A percentile compares a stretch with the other conserved stretches of the same genome.
Evolutionary conservation across 1,140 invertebrate species (phyloP).

Genomic region (Araneus ventricosus): DNA sequence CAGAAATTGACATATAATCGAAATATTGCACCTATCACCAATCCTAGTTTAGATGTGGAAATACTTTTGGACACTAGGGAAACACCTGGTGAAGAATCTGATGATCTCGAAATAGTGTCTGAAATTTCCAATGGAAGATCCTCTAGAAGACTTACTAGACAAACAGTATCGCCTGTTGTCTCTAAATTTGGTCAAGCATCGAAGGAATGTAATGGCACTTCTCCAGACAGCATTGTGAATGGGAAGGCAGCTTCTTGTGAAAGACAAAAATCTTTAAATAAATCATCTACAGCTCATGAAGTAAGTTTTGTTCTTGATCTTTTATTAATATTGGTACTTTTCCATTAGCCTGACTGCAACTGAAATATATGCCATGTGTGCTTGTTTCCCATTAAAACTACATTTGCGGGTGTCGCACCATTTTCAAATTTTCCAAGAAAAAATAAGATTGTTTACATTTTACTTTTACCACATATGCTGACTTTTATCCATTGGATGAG

Average conservation of each 20-base stretch:
- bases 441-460: too few relatives aligned
- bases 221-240: neutral
- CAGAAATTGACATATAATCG: neutral
- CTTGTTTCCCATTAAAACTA: too few relatives aligned
- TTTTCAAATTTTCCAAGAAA: too few relatives aligned
- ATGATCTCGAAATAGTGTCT: slow-evolving; percentile 11
- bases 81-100: neutral
- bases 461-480: too few relatives aligned
- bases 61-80: neutral
- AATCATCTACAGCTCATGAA: slow-evolving; percentile 6
- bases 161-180: neutral
- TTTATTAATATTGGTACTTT: too few relatives aligned
- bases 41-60: slow-evolving; percentile 13
- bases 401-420: too few relatives aligned
- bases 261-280: neutral
- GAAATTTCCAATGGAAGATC: neutral
- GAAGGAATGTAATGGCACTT: neutral
- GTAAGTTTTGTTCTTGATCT: neutral
- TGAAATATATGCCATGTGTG: too few relatives aligned
- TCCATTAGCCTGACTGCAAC: too few relatives aligned
- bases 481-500: too few relatives aligned
- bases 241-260: neutral
- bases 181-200: neutral
- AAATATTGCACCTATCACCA: neutral
- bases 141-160: neutral